Base-by-base conservation (phyloP, 2,113 vertebrate genomes). In the Ivindomyrus marchei region DNA sequence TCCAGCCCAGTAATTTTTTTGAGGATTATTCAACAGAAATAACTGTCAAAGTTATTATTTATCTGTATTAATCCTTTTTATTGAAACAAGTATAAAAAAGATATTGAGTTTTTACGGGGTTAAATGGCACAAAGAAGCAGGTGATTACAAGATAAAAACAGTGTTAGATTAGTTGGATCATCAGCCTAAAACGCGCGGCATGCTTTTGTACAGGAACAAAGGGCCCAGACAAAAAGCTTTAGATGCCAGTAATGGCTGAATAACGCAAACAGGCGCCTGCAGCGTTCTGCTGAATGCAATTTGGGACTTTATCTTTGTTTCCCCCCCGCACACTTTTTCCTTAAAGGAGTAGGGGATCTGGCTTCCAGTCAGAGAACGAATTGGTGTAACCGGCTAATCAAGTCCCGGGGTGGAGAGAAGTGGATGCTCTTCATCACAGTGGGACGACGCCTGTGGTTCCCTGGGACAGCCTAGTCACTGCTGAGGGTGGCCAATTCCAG, bases 101-200 rank as follows among this genome's bases (percentile, higher is more conserved):
- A 77, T 77, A 36, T 6, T 17, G 70, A 77, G 70, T 80, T 42
- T 17, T 42, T 15, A 80, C 36, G 0, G 74, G 74, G 74, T 80
- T 80, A 80, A 70, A 39, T 6, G 74, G 74, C 36, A 80, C 13
- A 80, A 42, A 19, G 15, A 42, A 42, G 15, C 74, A 17, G 7
- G 36, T 80, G 74, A 80, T 80, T 80, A 80, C 17, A 42, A 80
- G 74, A 42, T 39, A 80, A 80, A 39, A 42, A 80, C 27, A 17
- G 74, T 80, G 74, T 80, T 42, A 80, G 36, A 80, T 80, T 80
- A 80, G 36, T 80, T 80, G 74, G 74, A 80, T 36, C 74, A 80
- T 80, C 74, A 80, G 74, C 39, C 74, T 0, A 42, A 80, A 80
- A 19, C 6, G 31, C 13, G 15, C 13, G 39, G 36, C 4, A 4